Percentiles rank a stretch among this genome's conserved stretches.
These are phyloP conservation scores for Enteromius thamalakanensis DNA, from an alignment of 2,797 vertebrate genomes.

Conservation along the genomic window DNA sequence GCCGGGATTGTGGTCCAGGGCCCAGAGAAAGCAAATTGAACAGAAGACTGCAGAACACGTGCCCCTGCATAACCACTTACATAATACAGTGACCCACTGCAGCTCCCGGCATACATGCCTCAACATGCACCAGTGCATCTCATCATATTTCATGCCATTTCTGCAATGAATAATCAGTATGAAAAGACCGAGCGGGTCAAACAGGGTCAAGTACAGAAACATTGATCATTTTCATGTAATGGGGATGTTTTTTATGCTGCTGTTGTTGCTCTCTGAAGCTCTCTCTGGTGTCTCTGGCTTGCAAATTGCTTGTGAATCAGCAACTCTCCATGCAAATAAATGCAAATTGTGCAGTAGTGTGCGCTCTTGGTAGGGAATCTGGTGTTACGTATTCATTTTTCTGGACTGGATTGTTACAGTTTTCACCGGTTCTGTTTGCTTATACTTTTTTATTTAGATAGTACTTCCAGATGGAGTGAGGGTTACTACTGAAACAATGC, in stretches of 20 bases:
- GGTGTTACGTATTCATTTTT: conserved; percentile 9
- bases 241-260: neutral
- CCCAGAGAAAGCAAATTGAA: conserved; percentile 29
- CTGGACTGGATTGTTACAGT: conserved; percentile 29
- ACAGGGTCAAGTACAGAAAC: neutral
- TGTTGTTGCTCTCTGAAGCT: neutral
- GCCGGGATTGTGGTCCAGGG: neutral
- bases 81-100: conserved; percentile 29
- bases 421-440: conserved; percentile 8
- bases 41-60: conserved; percentile 26
- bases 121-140: neutral
- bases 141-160: neutral
- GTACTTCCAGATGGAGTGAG: conserved; percentile 4
- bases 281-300: conserved; percentile 6
- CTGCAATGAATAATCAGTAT: neutral
- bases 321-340: conserved; percentile 38
- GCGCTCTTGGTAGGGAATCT: neutral
- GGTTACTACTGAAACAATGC: conserved; percentile 3
- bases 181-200: neutral
- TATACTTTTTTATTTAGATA: conserved; percentile 25
- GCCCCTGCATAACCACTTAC: conserved; percentile 22
- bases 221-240: neutral
- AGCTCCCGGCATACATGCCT: neutral
- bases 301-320: conserved; percentile 13
- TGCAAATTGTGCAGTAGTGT: conserved; percentile 25